Conservation (phyloP, 2,113 vertebrate genomes). For the Passer montanus region DNA sequence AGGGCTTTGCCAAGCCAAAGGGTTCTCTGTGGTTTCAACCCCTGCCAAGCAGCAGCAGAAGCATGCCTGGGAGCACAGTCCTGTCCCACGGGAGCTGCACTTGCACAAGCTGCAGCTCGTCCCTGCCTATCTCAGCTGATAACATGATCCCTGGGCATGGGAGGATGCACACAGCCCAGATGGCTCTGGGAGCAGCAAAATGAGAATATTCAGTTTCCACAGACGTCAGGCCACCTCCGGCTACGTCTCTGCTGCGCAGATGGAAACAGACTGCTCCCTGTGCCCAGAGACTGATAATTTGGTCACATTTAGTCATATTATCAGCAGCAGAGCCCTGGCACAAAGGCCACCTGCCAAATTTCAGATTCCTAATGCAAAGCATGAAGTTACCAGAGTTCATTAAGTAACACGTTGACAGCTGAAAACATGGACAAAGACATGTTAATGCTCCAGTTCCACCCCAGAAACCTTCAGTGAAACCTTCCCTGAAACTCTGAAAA, state of each 20-base stretch:
- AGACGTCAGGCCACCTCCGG: neutral
- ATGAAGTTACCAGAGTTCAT: neutral
- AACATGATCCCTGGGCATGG: neutral
- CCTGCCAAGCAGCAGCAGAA: neutral
- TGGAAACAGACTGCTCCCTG: neutral
- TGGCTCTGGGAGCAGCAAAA: neutral
- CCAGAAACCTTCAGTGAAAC: neutral
- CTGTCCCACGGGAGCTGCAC: neutral
- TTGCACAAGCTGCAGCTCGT: neutral
- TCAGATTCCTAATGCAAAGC: neutral
- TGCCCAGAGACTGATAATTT: neutral
- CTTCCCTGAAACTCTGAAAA: neutral
- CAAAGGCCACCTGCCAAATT: neutral
- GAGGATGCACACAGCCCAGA: neutral
- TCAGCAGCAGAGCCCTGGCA: neutral
- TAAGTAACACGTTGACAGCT: neutral
- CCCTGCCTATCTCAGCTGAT: neutral
- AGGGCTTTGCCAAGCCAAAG: neutral
- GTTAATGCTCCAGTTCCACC: neutral
- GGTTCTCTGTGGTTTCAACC: neutral
- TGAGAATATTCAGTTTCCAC: neutral
- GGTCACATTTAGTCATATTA: neutral
- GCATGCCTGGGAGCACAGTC: neutral
- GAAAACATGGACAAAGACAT: neutral
- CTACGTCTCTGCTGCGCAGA: neutral